phyloP scores from a whole-genome alignment of 2,113 vertebrate genomes.

The Conger conger region DNA sequence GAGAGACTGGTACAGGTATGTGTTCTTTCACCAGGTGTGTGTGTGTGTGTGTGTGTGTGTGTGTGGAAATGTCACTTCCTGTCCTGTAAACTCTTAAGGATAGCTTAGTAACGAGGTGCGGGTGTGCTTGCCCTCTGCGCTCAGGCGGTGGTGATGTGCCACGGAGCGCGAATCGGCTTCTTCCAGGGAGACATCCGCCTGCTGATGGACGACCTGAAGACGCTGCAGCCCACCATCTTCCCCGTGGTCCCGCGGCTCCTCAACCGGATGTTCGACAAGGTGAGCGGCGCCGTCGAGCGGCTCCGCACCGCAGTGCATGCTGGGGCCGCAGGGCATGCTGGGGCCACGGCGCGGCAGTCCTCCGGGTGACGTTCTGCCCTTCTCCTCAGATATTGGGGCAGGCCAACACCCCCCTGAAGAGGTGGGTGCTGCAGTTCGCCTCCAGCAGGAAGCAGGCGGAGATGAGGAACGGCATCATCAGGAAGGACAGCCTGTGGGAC shows the following conservation, averaged over 20 bases:
- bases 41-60: slow-evolving; percentile 9
- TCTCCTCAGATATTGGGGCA: slow-evolving; percentile 82
- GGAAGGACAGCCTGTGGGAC: slow-evolving; percentile 94
- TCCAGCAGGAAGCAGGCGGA: slow-evolving; percentile 90
- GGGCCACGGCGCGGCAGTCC: no score
- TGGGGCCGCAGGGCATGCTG: not conserved
- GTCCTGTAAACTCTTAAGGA: no score
- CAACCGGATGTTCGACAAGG: slow-evolving; percentile 97
- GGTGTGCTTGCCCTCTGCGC: not conserved
- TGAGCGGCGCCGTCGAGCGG: slow-evolving; percentile 53
- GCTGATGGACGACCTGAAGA: slow-evolving; percentile 95
- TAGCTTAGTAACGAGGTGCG: no score
- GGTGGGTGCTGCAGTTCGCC: slow-evolving; percentile 90
- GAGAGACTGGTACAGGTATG: slow-evolving; percentile 72
- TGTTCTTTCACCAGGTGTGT: not conserved
- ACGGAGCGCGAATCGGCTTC: slow-evolving; percentile 91
- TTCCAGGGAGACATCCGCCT: slow-evolving; percentile 95
- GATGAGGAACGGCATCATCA: slow-evolving; percentile 82
- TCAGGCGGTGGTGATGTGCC: slow-evolving; percentile 82
- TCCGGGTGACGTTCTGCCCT: not conserved
- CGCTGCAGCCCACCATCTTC: slow-evolving; percentile 86
- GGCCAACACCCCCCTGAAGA: slow-evolving; percentile 85
- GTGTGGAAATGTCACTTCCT: not conserved
- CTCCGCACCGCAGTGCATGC: not conserved
- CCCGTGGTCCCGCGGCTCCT: slow-evolving; percentile 91